phyloP scores from a whole-genome alignment of 2,888 invertebrate species.

The Acanthacorydalis orientalis region DNA sequence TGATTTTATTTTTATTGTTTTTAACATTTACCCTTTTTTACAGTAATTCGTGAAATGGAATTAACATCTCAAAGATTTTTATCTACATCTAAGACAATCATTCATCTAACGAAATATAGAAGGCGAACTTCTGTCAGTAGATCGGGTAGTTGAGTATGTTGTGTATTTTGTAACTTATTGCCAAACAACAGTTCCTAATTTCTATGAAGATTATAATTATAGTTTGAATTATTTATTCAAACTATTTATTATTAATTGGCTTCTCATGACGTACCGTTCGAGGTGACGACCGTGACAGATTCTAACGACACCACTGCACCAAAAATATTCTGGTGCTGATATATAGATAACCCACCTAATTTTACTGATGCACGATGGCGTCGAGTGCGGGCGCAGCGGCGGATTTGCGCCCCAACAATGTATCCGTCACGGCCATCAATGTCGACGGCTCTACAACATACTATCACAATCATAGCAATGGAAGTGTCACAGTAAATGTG shows the following conservation, averaged over 20 bases:
- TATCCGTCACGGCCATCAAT: constrained; percentile 70
- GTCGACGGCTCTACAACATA: constrained; percentile 19
- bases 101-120: too few relatives aligned
- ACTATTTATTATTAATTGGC: neutral
- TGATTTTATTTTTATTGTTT: too few relatives aligned
- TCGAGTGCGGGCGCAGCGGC: constrained; percentile 14
- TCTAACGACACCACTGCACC: neutral
- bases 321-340: constrained; percentile 15
- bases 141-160: too few relatives aligned
- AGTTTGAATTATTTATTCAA: too few relatives aligned
- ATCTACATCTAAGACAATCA: too few relatives aligned
- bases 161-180: too few relatives aligned
- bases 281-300: neutral
- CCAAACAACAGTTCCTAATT: too few relatives aligned
- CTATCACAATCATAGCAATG: constrained; percentile 1
- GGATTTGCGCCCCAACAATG: constrained; percentile 35
- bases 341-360: neutral
- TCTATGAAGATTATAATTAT: too few relatives aligned
- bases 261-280: neutral
- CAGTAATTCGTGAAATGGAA: too few relatives aligned
- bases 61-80: too few relatives aligned
- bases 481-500: constrained; percentile 10
- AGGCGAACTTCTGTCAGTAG: too few relatives aligned
- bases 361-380: constrained; percentile 20
- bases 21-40: too few relatives aligned